A percentile compares a stretch with the other conserved stretches of the same genome.
Evolutionary conservation across 2,888 invertebrate genomes (phyloP).

Genomic region (Pseudococcus longispinus): DNA sequence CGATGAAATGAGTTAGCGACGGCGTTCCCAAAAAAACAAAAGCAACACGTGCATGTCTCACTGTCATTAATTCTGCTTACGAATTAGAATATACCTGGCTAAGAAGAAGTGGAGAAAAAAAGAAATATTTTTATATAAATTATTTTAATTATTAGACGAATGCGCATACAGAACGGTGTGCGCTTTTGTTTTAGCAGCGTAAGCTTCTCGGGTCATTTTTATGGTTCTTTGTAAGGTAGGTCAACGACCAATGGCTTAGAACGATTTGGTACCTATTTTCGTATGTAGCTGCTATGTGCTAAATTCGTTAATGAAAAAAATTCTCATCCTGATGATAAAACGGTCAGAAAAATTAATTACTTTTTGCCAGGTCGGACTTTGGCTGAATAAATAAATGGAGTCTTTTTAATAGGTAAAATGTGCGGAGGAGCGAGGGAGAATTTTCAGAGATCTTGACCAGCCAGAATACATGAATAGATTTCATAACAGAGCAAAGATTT

Average conservation of each 20-base stretch:
- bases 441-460: no score
- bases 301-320: no score
- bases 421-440: no score
- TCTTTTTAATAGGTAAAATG: no score
- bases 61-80: slow-evolving; percentile 14
- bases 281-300: background rate
- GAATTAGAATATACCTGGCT: background rate
- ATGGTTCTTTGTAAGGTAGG: background rate
- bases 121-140: slow-evolving; percentile 12
- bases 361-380: no score
- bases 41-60: slow-evolving; percentile 20
- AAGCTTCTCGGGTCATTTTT: background rate
- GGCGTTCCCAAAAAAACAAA: slow-evolving; percentile 14
- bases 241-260: background rate
- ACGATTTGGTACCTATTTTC: background rate
- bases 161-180: background rate
- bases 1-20: slow-evolving; percentile 14
- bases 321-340: no score
- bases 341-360: no score
- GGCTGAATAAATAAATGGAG: no score
- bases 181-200: background rate
- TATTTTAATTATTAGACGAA: slow-evolving; percentile 4
- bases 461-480: no score
- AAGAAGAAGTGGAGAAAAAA: background rate
- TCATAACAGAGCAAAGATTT: no score